phyloP scores from a whole-genome alignment of 2,797 vertebrate species.

The Enteromius treurensis region DNA sequence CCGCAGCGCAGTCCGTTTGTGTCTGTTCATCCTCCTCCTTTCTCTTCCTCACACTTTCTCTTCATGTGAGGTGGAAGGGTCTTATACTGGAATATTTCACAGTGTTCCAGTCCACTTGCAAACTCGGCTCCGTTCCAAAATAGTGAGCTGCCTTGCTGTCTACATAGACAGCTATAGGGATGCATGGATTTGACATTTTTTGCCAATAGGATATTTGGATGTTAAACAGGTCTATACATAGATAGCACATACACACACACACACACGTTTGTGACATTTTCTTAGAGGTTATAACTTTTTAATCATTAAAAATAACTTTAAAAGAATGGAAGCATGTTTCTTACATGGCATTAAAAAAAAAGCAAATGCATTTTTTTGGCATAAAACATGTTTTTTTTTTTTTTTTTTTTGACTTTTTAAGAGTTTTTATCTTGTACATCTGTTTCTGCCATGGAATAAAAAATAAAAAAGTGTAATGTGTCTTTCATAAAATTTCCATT shows the following conservation, averaged over 20 bases:
- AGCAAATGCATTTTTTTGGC: neutral
- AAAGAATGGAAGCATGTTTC: neutral
- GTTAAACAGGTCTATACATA: neutral
- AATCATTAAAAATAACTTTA: too few species aligned
- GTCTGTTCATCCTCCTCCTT: neutral
- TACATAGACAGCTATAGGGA: neutral
- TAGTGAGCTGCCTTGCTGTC: neutral
- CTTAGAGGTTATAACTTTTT: neutral
- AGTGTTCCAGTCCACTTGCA: slow-evolving; percentile 1
- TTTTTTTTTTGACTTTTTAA: neutral
- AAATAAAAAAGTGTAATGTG: too few species aligned
- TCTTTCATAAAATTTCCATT: neutral
- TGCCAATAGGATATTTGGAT: neutral
- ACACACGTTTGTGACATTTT: too few species aligned
- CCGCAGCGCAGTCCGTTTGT: slow-evolving; percentile 14
- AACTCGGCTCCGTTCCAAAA: neutral
- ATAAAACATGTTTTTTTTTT: neutral
- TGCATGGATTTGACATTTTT: neutral
- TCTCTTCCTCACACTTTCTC: neutral
- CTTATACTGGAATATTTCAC: neutral
- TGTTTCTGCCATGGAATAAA: neutral
- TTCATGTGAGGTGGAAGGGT: neutral
- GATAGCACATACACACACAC: too few species aligned
- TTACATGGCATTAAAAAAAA: neutral
- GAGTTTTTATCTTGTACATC: neutral